Percentiles rank a stretch among this genome's conserved stretches.
Conservation (phyloP, 2,113 vertebrate species). For the Crotalus horridus region DNA sequence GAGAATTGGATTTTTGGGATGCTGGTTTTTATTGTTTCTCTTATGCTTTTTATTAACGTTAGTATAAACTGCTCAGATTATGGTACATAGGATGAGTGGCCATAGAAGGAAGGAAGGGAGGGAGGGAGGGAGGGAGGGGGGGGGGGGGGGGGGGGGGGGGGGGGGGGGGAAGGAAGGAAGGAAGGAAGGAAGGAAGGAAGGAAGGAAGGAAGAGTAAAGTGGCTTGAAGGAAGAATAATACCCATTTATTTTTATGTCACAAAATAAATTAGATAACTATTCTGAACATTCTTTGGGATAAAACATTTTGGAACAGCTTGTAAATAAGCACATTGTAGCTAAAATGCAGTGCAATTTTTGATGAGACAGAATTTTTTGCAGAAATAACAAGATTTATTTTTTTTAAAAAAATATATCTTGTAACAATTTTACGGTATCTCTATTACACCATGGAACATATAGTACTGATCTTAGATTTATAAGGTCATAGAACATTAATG, state of each 20-base stretch:
- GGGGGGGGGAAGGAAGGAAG: no score
- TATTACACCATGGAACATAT: background rate
- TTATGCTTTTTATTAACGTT: background rate
- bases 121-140: background rate
- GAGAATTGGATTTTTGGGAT: background rate
- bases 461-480: background rate
- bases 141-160: no score
- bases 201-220: background rate
- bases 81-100: background rate
- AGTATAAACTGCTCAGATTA: background rate
- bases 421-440: background rate
- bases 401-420: background rate
- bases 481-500: background rate
- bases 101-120: background rate
- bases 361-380: background rate
- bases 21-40: background rate
- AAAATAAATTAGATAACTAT: background rate
- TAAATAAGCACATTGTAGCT: background rate
- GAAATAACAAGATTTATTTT: background rate
- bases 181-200: no score
- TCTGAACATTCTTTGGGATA: background rate
- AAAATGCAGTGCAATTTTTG: background rate
- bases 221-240: background rate
- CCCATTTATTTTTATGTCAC: background rate
- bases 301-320: background rate